Evolutionary conservation across 2,888 invertebrate genomes (phyloP).

Genomic region (Polia nebulosa): DNA sequence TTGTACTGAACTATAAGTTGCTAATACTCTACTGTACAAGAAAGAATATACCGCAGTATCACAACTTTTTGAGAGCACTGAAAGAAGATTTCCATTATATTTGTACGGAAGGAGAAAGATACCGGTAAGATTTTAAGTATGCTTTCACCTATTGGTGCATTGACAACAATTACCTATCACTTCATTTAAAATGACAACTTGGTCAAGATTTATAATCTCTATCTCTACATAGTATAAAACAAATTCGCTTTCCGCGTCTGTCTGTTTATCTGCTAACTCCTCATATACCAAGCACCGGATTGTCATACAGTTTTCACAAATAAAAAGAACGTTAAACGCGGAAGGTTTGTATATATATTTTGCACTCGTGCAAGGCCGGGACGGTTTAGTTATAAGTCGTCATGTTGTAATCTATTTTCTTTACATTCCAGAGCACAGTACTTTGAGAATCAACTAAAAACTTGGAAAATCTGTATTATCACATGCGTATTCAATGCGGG

Average conservation of each 20-base stretch:
- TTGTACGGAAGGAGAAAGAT: conserved; percentile 63
- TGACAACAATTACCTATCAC: too few relatives aligned
- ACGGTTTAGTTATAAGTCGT: too few relatives aligned
- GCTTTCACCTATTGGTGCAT: neutral
- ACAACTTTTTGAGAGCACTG: conserved; percentile 70
- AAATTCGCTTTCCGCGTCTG: too few relatives aligned
- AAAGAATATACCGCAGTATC: conserved; percentile 69
- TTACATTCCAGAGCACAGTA: conserved; percentile 70
- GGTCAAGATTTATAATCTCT: neutral
- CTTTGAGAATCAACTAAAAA: conserved; percentile 74
- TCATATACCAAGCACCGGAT: too few relatives aligned
- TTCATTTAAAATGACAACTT: neutral
- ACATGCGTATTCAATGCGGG: conserved; percentile 63
- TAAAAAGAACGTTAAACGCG: too few relatives aligned
- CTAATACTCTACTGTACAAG: conserved; percentile 72
- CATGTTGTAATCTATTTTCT: neutral
- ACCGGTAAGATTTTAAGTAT: conserved; percentile 30
- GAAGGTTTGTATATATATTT: too few relatives aligned
- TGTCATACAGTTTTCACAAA: too few relatives aligned
- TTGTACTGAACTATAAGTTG: conserved; percentile 74
- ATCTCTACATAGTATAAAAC: too few relatives aligned
- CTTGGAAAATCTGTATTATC: conserved; percentile 74
- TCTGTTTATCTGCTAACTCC: too few relatives aligned
- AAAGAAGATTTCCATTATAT: conserved; percentile 77
- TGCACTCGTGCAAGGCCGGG: too few relatives aligned